These are phyloP conservation scores for Microchrysa polita DNA, from an alignment of 2,888 invertebrate genomes.

Conservation along the genomic window DNA sequence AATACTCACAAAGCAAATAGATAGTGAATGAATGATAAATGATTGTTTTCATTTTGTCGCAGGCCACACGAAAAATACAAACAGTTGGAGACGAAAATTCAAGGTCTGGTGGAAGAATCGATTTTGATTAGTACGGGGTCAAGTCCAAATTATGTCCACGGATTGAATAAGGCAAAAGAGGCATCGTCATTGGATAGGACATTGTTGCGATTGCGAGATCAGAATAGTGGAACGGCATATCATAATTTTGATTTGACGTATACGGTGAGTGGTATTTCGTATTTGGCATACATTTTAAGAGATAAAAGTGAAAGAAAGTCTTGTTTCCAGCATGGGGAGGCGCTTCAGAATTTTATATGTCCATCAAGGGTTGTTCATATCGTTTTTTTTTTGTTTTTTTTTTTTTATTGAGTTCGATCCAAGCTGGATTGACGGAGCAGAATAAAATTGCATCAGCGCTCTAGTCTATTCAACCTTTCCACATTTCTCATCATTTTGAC, in stretches of 20 bases:
- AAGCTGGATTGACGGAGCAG: too few species aligned
- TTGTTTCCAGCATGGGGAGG: too few species aligned
- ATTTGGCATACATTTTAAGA: too few species aligned
- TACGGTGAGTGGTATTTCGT: conserved; percentile 78
- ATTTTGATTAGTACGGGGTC: conserved; percentile 69
- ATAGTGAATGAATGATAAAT: background rate
- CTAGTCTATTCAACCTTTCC: too few species aligned
- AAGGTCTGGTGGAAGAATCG: conserved; percentile 90
- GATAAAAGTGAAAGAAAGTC: too few species aligned
- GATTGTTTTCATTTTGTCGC: background rate
- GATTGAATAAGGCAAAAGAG: conserved; percentile 94
- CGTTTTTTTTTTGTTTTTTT: too few species aligned
- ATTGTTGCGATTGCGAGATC: conserved; percentile 90
- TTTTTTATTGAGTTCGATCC: too few species aligned
- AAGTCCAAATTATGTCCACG: conserved; percentile 57
- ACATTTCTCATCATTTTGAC: too few species aligned
- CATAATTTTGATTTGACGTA: conserved; percentile 97
- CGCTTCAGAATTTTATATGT: too few species aligned
- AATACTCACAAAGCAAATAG: too few species aligned
- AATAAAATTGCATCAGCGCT: too few species aligned
- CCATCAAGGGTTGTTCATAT: too few species aligned
- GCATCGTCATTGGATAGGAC: conserved; percentile 93
- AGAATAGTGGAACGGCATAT: conserved; percentile 86
- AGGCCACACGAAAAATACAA: conserved; percentile 93
- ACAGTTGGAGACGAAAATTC: conserved; percentile 87